phyloP scores from a whole-genome alignment of 2,113 vertebrate species.

The Pomatorhinus ruficollis region DNA sequence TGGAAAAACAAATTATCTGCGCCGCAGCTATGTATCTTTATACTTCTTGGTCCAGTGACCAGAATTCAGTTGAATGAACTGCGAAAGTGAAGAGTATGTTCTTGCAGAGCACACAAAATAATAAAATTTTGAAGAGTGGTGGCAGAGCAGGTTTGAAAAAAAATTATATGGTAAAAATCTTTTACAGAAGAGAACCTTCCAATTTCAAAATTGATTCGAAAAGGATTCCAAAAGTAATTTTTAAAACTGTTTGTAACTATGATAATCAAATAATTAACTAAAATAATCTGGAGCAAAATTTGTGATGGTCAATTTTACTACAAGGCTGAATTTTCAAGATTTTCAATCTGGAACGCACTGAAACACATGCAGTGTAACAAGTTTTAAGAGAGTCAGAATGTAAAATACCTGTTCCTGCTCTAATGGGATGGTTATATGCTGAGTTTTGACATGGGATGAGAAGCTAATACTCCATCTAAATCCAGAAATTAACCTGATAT shows the following conservation, averaged over 20 bases:
- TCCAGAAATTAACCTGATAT: background rate
- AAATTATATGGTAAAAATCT: background rate
- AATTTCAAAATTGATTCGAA: background rate
- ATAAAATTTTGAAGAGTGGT: background rate
- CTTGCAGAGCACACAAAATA: background rate
- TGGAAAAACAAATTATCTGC: background rate
- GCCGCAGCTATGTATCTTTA: background rate
- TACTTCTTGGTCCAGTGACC: background rate
- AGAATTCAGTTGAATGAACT: background rate
- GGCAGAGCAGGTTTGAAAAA: background rate
- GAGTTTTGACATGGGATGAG: background rate
- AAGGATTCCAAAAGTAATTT: background rate
- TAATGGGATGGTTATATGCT: background rate
- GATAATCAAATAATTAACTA: background rate
- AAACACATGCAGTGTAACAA: background rate
- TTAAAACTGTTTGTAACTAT: background rate
- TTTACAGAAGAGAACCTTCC: background rate
- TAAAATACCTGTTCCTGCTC: background rate
- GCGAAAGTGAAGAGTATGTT: background rate
- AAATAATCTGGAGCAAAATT: background rate
- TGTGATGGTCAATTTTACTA: background rate
- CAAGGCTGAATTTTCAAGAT: background rate
- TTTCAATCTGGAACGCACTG: background rate
- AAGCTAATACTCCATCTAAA: background rate
- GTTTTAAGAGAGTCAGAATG: background rate